Base-by-base conservation (phyloP, 2,888 invertebrate genomes). In the Lasioglossum oenotherae region DNA sequence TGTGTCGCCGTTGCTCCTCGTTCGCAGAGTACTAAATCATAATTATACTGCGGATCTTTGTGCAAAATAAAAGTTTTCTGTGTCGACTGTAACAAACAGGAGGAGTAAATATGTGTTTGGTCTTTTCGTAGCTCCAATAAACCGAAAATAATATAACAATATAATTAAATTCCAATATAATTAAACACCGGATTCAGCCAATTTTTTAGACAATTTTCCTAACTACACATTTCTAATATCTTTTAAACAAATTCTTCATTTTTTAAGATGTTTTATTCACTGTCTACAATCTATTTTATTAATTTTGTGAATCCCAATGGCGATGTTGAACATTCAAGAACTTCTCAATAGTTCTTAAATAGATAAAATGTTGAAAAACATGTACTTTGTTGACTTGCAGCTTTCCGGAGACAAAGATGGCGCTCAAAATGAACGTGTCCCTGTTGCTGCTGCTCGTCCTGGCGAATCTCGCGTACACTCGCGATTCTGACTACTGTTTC, bases 401-500 rank as follows among this genome's bases (percentile, higher is more conserved):
- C 31, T 16, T 80, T 82, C 31, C 79, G 80, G 76, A 60, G 71
- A 27, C 5, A 35, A 67, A 23, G 38, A 41, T 53, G 57, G 27
- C 31, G 31, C 1, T 27, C 0, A 80, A 75, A 82, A 86, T 81
- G 78, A 73, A 72, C 27, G 46, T n/a, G 14, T 5, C 78, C 31
- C 23, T 84, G 67, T 71, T 89, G 49, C 74, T 90, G 27, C 5
- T 88, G 67, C n/a, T 78, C 23, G 35, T 78, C 12, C 53, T 87
- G 53, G 38, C 87, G 69, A 81, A 78, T 53, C 77, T 84, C n/a
- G 91, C 87, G 69, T 73, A 82, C 38, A 88, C 91, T 3, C 92
- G 94, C 46, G 92, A 94, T 38, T 81, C 88, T 19, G 96, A 96
- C 31, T 96, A 95, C 90, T 97, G 97, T 92, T 96, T 97, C 85